A percentile compares a stretch with the other conserved stretches of the same genome.
phyloP scores from a whole-genome alignment of 2,113 vertebrate genomes.

The Melanocharis versteri region DNA sequence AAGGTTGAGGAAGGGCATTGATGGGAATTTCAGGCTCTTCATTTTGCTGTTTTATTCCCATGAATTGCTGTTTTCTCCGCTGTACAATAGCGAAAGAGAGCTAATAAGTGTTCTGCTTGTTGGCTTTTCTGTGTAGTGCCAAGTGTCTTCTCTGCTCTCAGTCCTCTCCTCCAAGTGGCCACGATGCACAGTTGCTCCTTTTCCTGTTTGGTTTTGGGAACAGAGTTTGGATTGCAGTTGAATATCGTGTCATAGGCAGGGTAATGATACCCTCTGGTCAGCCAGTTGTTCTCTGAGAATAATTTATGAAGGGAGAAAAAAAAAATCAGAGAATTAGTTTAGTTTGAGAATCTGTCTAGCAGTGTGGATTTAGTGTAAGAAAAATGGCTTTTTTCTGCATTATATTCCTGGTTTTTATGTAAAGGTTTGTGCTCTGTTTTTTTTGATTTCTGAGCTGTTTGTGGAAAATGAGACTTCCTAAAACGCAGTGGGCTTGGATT shows the following conservation, averaged over 20 bases:
- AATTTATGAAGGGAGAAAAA: not conserved
- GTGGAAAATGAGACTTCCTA: not conserved
- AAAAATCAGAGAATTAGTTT: not conserved
- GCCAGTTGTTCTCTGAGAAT: not conserved
- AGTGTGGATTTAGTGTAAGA: not conserved
- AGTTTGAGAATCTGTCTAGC: not conserved
- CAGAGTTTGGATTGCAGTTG: not conserved
- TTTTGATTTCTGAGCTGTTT: not conserved
- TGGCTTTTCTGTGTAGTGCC: constrained; percentile 3
- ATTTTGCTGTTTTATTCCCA: constrained; percentile 16
- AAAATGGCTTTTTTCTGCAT: not conserved
- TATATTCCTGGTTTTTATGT: not conserved
- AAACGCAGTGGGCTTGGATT: not conserved
- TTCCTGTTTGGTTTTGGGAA: constrained; percentile 39
- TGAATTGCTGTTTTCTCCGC: constrained; percentile 37
- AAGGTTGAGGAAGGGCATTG: constrained; percentile 27
- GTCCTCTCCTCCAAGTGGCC: not conserved
- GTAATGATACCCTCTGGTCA: not conserved
- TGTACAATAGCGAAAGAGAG: not conserved
- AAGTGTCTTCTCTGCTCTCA: not conserved
- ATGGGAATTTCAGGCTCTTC: constrained; percentile 22
- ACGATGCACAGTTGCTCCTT: not conserved
- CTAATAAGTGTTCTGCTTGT: constrained; percentile 39
- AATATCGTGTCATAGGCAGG: not conserved
- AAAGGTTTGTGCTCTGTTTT: not conserved